These are phyloP conservation scores for Stichodactyla mertensii DNA, from an alignment of 64 coral and sea anemone species.

Conservation along the genomic window DNA sequence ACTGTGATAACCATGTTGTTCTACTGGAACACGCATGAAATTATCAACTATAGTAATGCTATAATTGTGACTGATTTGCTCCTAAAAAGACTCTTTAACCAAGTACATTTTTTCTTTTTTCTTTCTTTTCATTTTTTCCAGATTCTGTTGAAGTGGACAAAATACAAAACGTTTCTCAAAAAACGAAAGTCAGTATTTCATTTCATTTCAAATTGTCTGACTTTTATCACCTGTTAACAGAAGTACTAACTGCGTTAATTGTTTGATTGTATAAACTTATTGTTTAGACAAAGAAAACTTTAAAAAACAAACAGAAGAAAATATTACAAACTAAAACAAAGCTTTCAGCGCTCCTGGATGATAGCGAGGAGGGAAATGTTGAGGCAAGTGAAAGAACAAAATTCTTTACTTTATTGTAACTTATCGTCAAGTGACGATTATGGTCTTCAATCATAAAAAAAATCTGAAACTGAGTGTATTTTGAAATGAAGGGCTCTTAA, in stretches of 20 bases:
- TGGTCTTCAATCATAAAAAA: no score
- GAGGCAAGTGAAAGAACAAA: not conserved
- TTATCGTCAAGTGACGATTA: no score
- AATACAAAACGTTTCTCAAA: not conserved
- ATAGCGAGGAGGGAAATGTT: not conserved
- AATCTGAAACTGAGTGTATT: no score
- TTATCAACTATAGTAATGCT: not conserved
- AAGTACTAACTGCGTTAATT: not conserved
- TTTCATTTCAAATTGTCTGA: not conserved
- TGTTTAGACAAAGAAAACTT: not conserved
- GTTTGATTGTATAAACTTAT: not conserved
- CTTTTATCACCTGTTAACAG: not conserved
- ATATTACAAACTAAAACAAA: constrained; percentile 13
- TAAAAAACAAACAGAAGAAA: constrained; percentile 1
- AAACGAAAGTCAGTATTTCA: not conserved
- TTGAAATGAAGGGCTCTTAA: no score
- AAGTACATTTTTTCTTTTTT: no score
- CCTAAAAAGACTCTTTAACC: no score
- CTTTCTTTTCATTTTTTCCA: not conserved
- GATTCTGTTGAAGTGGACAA: not conserved
- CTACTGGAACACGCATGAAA: no score
- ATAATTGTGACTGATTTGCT: not conserved
- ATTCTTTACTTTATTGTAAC: no score
- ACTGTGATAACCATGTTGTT: no score
- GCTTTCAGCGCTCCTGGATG: constrained; percentile 46